Percentiles rank a stretch among this genome's conserved stretches.
These are phyloP conservation scores for Marronus borbonicus DNA, from an alignment of 2,888 invertebrate species.

Conservation along the genomic window DNA sequence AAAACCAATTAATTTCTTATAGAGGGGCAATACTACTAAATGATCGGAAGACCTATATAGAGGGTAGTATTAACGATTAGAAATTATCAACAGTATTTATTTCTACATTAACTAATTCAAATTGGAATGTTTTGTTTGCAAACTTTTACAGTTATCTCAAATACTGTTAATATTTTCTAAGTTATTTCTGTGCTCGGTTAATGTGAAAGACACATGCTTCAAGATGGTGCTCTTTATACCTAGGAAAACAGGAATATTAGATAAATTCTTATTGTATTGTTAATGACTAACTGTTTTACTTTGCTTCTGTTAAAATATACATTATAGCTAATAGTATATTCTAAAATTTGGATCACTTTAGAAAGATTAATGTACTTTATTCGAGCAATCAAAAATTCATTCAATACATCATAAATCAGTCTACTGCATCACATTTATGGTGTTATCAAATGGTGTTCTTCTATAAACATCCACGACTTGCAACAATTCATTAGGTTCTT, in stretches of 20 bases:
- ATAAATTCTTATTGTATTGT: background rate
- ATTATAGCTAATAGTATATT: background rate
- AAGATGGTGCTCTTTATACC: conserved; percentile 16
- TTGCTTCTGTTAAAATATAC: conserved; percentile 50
- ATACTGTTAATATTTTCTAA: conserved; percentile 33
- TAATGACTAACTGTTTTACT: conserved; percentile 36
- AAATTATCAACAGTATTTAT: conserved; percentile 31
- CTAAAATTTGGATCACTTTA: background rate
- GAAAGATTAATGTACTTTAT: background rate
- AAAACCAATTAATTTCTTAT: conserved; percentile 44
- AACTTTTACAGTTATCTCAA: background rate
- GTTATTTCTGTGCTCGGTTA: background rate
- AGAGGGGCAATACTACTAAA: conserved; percentile 48
- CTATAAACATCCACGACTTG: conserved; percentile 21
- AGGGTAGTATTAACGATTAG: conserved; percentile 46
- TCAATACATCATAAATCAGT: conserved; percentile 29
- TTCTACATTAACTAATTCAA: background rate
- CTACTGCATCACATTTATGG: conserved; percentile 40
- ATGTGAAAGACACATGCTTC: conserved; percentile 12
- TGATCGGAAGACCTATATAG: conserved; percentile 51
- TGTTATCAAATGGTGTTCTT: conserved; percentile 37
- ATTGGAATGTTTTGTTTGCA: background rate
- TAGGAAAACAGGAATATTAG: conserved; percentile 3
- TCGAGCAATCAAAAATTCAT: conserved; percentile 11
- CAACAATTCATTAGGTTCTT: background rate